Evolutionary conservation across 2,888 invertebrate species (phyloP), one percentile per base, ranked within the genome.

Genomic region (Patella caerulea): DNA sequence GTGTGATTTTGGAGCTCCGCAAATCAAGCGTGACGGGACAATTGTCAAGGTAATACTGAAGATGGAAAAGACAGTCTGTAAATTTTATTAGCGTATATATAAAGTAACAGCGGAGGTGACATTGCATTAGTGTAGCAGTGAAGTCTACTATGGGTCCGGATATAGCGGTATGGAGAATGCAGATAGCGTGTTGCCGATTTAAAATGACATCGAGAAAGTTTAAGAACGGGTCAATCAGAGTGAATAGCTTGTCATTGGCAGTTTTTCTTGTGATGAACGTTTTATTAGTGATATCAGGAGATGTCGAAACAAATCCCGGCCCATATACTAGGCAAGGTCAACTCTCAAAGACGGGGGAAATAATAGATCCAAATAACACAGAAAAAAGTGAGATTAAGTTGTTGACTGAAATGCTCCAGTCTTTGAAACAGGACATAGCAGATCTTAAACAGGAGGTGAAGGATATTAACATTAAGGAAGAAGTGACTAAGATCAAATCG

Each of bases 261-360:
- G 65, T 65, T n/a, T 65, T 19, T 65, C 65, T 65, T n/a, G 65
- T 65, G n/a, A 65, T 65, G 12, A 65, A 65, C 5, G 65, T 65
- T n/a, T 24, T 65, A 11, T 9, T n/a, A 65, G 9, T 65, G 24
- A n/a, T 65, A 19, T 65, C 65, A n/a, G 65, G 65, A 14, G 65
- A 65, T n/a, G 65, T 65, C 7, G 65, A 65, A 65, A 65, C 65
- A 24, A 65, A 65, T n/a, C 65, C 65, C n/a, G 65, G 59, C 1
- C 59, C 59, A 34, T 34, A 34, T 34, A 34, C 59, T n/a, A n/a
- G n/a, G n/a, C n/a, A n/a, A n/a, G n/a, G n/a, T n/a, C n/a, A n/a
- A n/a, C n/a, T n/a, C n/a, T n/a, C n/a, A n/a, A n/a, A n/a, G n/a
- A n/a, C n/a, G n/a, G n/a, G n/a, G n/a, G n/a, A n/a, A n/a, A n/a